phyloP scores from a whole-genome alignment of 2,888 invertebrate genomes.

The Prostheceraeus crozeri region DNA sequence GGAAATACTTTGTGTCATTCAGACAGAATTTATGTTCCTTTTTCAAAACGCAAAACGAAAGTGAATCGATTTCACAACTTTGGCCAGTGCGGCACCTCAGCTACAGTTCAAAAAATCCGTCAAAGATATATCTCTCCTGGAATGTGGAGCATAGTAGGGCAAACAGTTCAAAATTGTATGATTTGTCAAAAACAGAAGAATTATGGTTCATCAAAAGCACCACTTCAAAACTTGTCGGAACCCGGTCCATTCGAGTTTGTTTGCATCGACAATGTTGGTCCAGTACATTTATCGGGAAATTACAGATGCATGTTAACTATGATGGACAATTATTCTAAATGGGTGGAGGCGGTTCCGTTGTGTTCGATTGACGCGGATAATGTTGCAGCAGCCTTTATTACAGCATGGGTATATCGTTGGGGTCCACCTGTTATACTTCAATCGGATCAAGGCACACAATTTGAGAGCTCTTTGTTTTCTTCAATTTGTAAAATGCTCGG shows the following conservation, averaged over 20 bases:
- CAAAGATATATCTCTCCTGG: background rate
- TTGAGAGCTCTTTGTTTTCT: background rate
- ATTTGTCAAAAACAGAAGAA: too few relatives aligned
- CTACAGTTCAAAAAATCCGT: conserved; percentile 10
- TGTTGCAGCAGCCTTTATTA: conserved; percentile 11
- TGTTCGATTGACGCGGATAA: background rate
- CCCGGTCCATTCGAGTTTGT: conserved; percentile 21
- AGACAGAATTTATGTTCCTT: conserved; percentile 18
- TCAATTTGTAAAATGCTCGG: conserved; percentile 19
- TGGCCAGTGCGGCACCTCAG: background rate
- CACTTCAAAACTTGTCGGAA: too few relatives aligned
- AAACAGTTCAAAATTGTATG: too few relatives aligned
- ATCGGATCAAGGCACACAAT: conserved; percentile 25
- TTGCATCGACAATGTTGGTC: conserved; percentile 13
- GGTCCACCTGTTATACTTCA: conserved; percentile 15
- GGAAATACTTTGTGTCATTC: background rate
- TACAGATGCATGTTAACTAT: background rate
- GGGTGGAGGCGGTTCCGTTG: conserved; percentile 24
- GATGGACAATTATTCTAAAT: conserved; percentile 20
- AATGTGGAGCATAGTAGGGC: conserved; percentile 13
- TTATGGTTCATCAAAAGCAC: background rate
- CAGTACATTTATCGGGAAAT: background rate
- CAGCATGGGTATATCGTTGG: conserved; percentile 2
- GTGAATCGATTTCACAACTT: background rate
- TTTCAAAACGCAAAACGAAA: conserved; percentile 6